Percentiles rank a stretch among this genome's conserved stretches.
Conservation (phyloP, 1,140 invertebrate genomes). For the Drosophila pandora region DNA sequence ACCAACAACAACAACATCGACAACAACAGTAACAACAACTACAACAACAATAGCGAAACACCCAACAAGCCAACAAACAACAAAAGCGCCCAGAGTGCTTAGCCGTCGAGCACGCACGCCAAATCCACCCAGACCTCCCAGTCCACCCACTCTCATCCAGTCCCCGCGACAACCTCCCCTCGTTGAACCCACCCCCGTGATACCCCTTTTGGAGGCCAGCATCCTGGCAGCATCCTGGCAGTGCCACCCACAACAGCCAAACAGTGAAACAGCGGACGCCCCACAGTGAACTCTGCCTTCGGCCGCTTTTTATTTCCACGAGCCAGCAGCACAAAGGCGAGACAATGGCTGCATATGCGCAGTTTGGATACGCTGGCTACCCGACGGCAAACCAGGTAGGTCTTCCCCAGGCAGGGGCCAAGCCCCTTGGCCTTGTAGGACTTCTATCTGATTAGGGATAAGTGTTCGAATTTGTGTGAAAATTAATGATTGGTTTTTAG, state of each 20-base stretch:
- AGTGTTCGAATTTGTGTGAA: slow-evolving; percentile 1
- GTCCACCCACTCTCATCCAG: slow-evolving; percentile 24
- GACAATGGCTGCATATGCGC: slow-evolving; percentile 83
- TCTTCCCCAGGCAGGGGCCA: not conserved
- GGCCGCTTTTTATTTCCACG: slow-evolving; percentile 10
- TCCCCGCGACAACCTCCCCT: slow-evolving; percentile 13
- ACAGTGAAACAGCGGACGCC: slow-evolving; percentile 34
- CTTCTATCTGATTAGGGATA: not conserved
- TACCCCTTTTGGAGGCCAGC: slow-evolving; percentile 51
- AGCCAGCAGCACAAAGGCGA: slow-evolving; percentile 26
- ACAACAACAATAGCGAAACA: slow-evolving; percentile 54
- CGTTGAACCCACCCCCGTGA: slow-evolving; percentile 15
- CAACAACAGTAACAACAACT: slow-evolving; percentile 58
- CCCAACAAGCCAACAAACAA: slow-evolving; percentile 63
- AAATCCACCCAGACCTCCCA: slow-evolving; percentile 18
- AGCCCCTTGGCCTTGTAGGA: not conserved
- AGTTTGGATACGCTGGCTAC: slow-evolving; percentile 82
- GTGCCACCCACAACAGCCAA: slow-evolving; percentile 16
- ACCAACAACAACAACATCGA: slow-evolving; percentile 31
- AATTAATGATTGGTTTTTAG: slow-evolving; percentile 9
- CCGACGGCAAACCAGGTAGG: slow-evolving; percentile 83
- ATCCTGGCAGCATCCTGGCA: slow-evolving; percentile 47
- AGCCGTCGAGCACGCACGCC: slow-evolving; percentile 70
- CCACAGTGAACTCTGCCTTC: slow-evolving; percentile 41
- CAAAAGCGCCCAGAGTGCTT: slow-evolving; percentile 77